phyloP scores from a whole-genome alignment of 2,797 vertebrate species.

The Pagetopsis macropterus region DNA sequence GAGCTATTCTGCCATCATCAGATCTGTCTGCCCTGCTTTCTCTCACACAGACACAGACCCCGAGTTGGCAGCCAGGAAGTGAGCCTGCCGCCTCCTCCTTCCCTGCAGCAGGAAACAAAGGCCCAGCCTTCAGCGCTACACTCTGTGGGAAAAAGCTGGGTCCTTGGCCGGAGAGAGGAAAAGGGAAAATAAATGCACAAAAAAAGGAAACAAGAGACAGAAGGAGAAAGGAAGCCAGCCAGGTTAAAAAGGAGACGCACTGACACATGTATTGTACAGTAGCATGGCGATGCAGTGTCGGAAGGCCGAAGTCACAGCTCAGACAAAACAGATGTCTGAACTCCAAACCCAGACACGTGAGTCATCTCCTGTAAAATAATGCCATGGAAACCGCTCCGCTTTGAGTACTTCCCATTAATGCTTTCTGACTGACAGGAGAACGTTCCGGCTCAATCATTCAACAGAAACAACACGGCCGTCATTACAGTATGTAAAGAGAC shows the following conservation, averaged over 20 bases:
- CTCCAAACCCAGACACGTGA: constrained; percentile 33
- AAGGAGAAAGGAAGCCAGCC: constrained; percentile 53
- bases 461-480: constrained; percentile 1
- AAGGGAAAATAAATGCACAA: constrained; percentile 20
- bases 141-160: constrained; percentile 72
- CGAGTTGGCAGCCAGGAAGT: constrained; percentile 76
- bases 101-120: constrained; percentile 74
- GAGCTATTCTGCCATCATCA: constrained; percentile 42
- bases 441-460: constrained; percentile 24
- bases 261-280: constrained; percentile 63
- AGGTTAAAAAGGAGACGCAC: constrained; percentile 51
- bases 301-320: constrained; percentile 54
- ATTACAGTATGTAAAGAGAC: constrained; percentile 6
- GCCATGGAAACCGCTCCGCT: constrained; percentile 17
- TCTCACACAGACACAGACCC: constrained; percentile 56
- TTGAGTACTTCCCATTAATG: constrained; percentile 12
- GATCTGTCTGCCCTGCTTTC: constrained; percentile 47
- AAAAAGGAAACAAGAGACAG: constrained; percentile 11
- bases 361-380: constrained; percentile 31
- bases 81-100: constrained; percentile 47
- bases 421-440: constrained; percentile 5
- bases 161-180: constrained; percentile 54
- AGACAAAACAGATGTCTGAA: constrained; percentile 38
- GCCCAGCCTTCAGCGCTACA: constrained; percentile 50
- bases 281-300: constrained; percentile 28